Percentiles rank a stretch among this genome's conserved stretches.
Evolutionary conservation across 2,888 invertebrate species (phyloP).

Genomic region (Drosophila basisetae): DNA sequence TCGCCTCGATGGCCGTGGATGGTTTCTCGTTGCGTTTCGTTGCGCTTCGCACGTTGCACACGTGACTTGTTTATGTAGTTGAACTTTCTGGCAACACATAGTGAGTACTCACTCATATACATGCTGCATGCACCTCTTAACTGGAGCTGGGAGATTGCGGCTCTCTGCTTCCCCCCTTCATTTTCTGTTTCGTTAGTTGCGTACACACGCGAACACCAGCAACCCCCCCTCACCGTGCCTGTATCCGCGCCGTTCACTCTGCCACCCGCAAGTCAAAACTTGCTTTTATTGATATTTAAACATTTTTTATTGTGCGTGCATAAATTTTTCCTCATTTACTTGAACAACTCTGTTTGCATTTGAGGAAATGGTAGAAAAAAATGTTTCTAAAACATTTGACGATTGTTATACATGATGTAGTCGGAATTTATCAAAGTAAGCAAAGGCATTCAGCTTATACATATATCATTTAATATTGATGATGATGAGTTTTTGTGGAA

Average conservation of each 20-base stretch:
- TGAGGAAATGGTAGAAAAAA: constrained; percentile 1
- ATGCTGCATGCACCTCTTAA: constrained; percentile 24
- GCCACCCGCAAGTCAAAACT: constrained; percentile 15
- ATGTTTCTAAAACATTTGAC: constrained; percentile 17
- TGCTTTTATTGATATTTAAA: constrained; percentile 77
- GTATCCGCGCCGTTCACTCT: neutral
- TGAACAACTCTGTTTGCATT: constrained; percentile 15
- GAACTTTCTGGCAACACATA: constrained; percentile 54
- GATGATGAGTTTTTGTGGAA: neutral
- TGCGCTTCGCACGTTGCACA: constrained; percentile 78
- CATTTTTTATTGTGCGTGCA: constrained; percentile 66
- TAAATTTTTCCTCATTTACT: constrained; percentile 69
- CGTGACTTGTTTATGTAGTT: constrained; percentile 83
- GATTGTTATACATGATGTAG: constrained; percentile 9
- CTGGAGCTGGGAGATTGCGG: constrained; percentile 21
- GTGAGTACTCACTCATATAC: constrained; percentile 11
- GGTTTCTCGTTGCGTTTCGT: constrained; percentile 58
- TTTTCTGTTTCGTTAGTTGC: constrained; percentile 80
- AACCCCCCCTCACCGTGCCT: no score
- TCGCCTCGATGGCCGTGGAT: constrained; percentile 4
- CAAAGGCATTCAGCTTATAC: neutral
- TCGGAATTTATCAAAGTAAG: constrained; percentile 28
- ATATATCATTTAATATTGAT: neutral
- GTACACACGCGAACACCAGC: constrained; percentile 33
- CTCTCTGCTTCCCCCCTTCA: constrained; percentile 53